Base-by-base conservation (phyloP, 1,140 invertebrate genomes). In the Watersipora subatra region DNA sequence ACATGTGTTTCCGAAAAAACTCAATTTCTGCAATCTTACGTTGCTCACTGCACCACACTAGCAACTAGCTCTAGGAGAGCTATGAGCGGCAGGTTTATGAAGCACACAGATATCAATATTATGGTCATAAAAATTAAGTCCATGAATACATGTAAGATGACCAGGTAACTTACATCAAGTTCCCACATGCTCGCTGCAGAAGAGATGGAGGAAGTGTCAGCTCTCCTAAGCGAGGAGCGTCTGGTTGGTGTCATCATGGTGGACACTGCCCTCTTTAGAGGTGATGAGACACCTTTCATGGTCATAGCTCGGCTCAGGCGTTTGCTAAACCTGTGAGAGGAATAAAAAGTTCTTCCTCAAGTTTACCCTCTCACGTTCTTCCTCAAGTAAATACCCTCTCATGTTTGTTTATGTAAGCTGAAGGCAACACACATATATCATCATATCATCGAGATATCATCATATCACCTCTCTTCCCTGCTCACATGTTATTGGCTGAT, bases 221-320 rank as follows among this genome's bases (percentile, higher is more conserved):
- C n/a, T 12, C 34, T 7, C n/a, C 34, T 46, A n/a, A 46, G 34
- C 7, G 34, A 46, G n/a, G 34, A 46, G 7, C 34, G 7, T 7
- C 34, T n/a, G 34, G 34, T 46, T 7, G 34, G 34, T 7, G 34
- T 46, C 7, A 46, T 7, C 84, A 92, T 88, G n/a, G 91, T 91
- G 15, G 91, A 94, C 74, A 95, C 88, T 1, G 93, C 92, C 62
- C 92, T 84, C 81, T 93, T 95, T 69, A 95, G 76, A 80, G 92
- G 93, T 62, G 88, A 90, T 24, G 92, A 92, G 2, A 92, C 95
- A 80, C 92, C 92, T 78, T 92, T 93, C 77, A 95, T 92, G 63
- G 92, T 94, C 73, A 96, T 89, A 64, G 92, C 92, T 69, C 92
- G 84, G 59, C 90, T 90, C 24, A 97, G 90, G 20, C 75, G 69